These are phyloP conservation scores for Drosophila colorata DNA, from an alignment of 2,888 invertebrate genomes.

Conservation along the genomic window DNA sequence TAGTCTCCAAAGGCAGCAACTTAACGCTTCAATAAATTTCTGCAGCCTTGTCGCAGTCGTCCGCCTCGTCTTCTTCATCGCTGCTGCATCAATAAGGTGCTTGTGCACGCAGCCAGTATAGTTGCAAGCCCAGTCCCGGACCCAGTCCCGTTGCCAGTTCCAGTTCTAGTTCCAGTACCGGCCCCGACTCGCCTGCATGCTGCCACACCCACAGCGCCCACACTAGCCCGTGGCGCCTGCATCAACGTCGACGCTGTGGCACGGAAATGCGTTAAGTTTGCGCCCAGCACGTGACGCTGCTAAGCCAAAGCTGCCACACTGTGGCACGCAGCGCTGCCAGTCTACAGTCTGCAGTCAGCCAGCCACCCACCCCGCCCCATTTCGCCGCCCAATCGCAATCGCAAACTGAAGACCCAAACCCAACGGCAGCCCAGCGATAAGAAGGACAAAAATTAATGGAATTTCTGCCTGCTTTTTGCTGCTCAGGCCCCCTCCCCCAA, in stretches of 20 bases:
- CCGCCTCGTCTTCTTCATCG: slow-evolving; percentile 21
- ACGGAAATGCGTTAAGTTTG: slow-evolving; percentile 81
- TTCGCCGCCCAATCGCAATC: slow-evolving; percentile 36
- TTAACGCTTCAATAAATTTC: slow-evolving; percentile 83
- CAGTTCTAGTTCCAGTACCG: no score
- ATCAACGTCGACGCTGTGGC: slow-evolving; percentile 43
- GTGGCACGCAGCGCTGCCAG: slow-evolving; percentile 70
- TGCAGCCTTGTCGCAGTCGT: slow-evolving; percentile 60
- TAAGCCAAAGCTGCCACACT: slow-evolving; percentile 80
- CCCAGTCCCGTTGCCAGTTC: no score
- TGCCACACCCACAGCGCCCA: not conserved
- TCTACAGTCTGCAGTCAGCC: slow-evolving; percentile 1
- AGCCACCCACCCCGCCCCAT: not conserved
- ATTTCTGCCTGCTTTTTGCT: slow-evolving; percentile 77
- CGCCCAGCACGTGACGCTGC: slow-evolving; percentile 79
- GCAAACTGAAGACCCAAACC: slow-evolving; percentile 20
- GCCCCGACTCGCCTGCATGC: not conserved
- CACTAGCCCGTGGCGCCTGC: slow-evolving; percentile 27
- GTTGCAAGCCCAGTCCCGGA: slow-evolving; percentile 2
- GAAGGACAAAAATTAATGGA: slow-evolving; percentile 84
- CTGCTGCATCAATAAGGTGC: slow-evolving; percentile 82
- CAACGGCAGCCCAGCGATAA: slow-evolving; percentile 65
- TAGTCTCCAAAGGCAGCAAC: slow-evolving; percentile 74
- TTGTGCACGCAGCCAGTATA: slow-evolving; percentile 71
- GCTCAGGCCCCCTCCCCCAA: slow-evolving; percentile 40